Base-by-base conservation (phyloP, 1,140 invertebrate species). In the Drosophila subobscura region DNA sequence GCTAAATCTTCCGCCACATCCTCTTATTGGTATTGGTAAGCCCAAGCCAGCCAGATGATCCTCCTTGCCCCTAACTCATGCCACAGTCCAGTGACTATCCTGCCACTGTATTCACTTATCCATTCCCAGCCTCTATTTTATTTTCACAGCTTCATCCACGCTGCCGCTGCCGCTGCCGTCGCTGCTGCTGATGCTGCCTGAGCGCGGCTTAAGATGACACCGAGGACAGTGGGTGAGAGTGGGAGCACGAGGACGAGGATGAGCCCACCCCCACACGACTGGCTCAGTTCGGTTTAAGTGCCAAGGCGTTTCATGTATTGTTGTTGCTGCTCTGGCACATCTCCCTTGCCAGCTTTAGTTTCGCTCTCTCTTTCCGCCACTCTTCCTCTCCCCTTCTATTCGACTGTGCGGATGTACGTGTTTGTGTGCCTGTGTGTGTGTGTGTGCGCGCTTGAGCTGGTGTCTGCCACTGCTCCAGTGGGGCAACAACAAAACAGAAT, bases 331-430 rank as follows among this genome's bases (percentile, higher is more conserved):
- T 85, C 16, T 1, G 80, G 71, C 88, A 85, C 77, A 79, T 81
- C 83, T 89, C 79, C 67, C 72, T 63, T 90, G 88, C 88, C 88
- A 90, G 88, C 84, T 90, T 90, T 90, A 61, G 33, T 37, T 37
- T 37, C 10, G 33, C 33, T 58, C 53, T 58, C 53, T 65, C 57
- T 58, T 58, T 63, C 68, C 1, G 16, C 41, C 51, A 22, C 20
- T 5, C 10, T 12, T 10, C 10, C 33, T 37, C 3, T 37, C 5
- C 25, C 33, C 58, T 25, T 49, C 40, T 50, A 40, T 45, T 5
- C 55, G 10, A 58, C 29, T 66, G 33, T 57, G 16, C 16, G 16
- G 1, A 20, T 20, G 10, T 53, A 37, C 22, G 27, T 70, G 8
- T 46, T 46, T 64, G 27, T 52, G 33, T 74, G 55, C 56, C 20